phyloP scores from a whole-genome alignment of 2,888 invertebrate species.

The Drosophila aldrichi region DNA sequence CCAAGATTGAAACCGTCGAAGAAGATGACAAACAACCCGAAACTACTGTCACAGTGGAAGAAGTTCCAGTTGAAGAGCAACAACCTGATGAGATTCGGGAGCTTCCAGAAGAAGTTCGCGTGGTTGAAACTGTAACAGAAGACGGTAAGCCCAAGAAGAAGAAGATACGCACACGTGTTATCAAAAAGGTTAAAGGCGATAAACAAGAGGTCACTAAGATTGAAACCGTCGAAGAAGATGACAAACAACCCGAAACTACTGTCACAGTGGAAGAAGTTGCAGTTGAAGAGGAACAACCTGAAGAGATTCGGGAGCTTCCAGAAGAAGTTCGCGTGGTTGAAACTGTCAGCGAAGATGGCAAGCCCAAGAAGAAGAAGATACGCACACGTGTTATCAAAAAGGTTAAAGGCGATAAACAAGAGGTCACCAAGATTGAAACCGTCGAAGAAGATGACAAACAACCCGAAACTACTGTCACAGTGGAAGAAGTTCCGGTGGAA shows the following conservation, averaged over 20 bases:
- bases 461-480: slow-evolving; percentile 61
- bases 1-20: slow-evolving; percentile 70
- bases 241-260: slow-evolving; percentile 56
- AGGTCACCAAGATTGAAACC: slow-evolving; percentile 70
- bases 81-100: slow-evolving; percentile 42
- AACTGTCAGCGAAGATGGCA: slow-evolving; percentile 57
- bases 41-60: slow-evolving; percentile 60
- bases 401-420: slow-evolving; percentile 68
- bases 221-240: slow-evolving; percentile 65
- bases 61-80: slow-evolving; percentile 46
- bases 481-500: slow-evolving; percentile 48
- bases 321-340: slow-evolving; percentile 65
- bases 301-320: slow-evolving; percentile 56
- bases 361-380: slow-evolving; percentile 56
- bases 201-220: slow-evolving; percentile 68
- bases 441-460: slow-evolving; percentile 67
- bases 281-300: slow-evolving; percentile 36
- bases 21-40: slow-evolving; percentile 66
- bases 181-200: slow-evolving; percentile 67
- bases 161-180: slow-evolving; percentile 68
- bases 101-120: slow-evolving; percentile 63
- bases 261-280: slow-evolving; percentile 64
- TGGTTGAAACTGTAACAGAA: slow-evolving; percentile 51
- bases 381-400: slow-evolving; percentile 70
- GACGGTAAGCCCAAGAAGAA: slow-evolving; percentile 54